Base-by-base conservation (phyloP, 2,797 vertebrate genomes). In the Perdix hodgsoniae region DNA sequence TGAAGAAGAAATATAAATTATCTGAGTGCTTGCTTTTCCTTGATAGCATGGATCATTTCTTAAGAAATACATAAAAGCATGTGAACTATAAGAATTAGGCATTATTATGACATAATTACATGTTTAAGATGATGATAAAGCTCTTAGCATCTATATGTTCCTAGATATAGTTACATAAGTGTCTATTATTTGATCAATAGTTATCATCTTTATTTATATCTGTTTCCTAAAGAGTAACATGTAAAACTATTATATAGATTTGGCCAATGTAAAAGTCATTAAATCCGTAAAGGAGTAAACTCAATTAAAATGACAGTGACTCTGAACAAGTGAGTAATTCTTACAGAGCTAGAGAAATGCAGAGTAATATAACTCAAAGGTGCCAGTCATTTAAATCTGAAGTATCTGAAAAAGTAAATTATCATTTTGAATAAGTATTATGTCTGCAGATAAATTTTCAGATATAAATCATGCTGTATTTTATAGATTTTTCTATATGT, bases 51-150 rank as follows among this genome's bases (percentile, higher is more conserved):
- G 10, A 35, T 33, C 42, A 27, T 78, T 81, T 3, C 23, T 56
- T 56, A 69, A 67, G 57, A 83, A 72, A 4, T 91, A 44, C 52
- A 77, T 69, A 37, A 91, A 89, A 79, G 1, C 13, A 69, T 23
- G 47, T 44, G 50, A 93, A 86, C 90, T 50, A 84, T 73, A 35
- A 82, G 22, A 96, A 67, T 37, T 84, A 40, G 6, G 83, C 87
- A 57, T 95, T 85, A 80, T 91, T 91, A 91, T 95, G 87, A 80
- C 70, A 96, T 96, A 97, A 97, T 97, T 97, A 93, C 90, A 95
- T 72, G 74, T 95, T 92, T 83, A 76, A 96, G 90, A 86, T 91
- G 44, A 97, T 96, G 88, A 92, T 97, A 96, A 97, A 96, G 50
- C 87, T 97, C 64, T 95, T 95, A 75, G 72, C 26, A 83, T 96